phyloP scores from a whole-genome alignment of 2,113 vertebrate genomes.

The Amphilophus citrinellus region DNA sequence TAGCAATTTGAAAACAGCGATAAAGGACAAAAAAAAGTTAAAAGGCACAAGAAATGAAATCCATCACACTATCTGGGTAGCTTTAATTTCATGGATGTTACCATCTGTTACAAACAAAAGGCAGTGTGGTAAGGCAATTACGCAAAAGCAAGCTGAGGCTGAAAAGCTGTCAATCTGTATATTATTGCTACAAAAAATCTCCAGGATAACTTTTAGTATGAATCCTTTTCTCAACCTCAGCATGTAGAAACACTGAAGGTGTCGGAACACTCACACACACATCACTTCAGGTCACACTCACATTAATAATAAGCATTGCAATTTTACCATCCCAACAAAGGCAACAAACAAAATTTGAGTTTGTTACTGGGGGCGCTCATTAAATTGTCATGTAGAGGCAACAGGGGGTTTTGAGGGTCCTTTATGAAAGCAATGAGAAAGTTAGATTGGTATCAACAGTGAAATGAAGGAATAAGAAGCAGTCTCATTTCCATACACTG shows the following conservation, averaged over 20 bases:
- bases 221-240: slow-evolving; percentile 29
- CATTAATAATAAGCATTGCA: slow-evolving; percentile 48
- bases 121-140: background rate
- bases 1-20: background rate
- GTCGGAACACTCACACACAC: slow-evolving; percentile 22
- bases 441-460: slow-evolving; percentile 24
- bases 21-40: background rate
- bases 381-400: slow-evolving; percentile 61
- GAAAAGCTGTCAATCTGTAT: background rate
- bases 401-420: slow-evolving; percentile 30
- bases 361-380: slow-evolving; percentile 61
- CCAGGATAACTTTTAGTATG: background rate
- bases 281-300: slow-evolving; percentile 51
- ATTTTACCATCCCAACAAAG: slow-evolving; percentile 57
- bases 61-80: background rate
- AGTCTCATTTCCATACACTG: slow-evolving; percentile 43
- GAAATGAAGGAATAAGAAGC: slow-evolving; percentile 26
- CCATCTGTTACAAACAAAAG: slow-evolving; percentile 19
- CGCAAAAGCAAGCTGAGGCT: background rate
- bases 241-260: slow-evolving; percentile 24
- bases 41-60: background rate
- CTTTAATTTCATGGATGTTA: slow-evolving; percentile 1
- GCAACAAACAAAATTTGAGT: slow-evolving; percentile 62
- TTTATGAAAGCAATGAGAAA: slow-evolving; percentile 19
- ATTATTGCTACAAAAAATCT: background rate